Percentiles rank a stretch among this genome's conserved stretches.
Evolutionary conservation across 2,797 vertebrate species (phyloP).

Genomic region (Sebastes vulpes): DNA sequence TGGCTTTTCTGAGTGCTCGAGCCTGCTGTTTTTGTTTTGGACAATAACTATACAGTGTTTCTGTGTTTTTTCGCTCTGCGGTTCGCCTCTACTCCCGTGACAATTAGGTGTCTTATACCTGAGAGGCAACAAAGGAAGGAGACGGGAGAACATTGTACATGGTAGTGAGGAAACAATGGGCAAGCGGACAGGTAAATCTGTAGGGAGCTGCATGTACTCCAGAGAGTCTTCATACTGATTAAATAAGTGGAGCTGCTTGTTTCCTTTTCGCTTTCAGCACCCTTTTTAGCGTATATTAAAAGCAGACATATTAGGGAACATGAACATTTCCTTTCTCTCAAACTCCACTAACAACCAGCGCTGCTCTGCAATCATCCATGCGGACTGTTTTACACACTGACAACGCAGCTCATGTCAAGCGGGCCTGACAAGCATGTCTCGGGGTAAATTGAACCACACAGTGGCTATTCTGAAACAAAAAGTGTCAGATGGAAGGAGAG

Average conservation of each 20-base stretch:
- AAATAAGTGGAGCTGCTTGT: conserved; percentile 40
- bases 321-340: conserved; percentile 41
- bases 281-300: conserved; percentile 29
- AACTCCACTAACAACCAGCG: conserved; percentile 52
- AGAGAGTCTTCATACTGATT: conserved; percentile 32
- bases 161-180: not conserved
- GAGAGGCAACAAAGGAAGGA: conserved; percentile 32
- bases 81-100: conserved; percentile 41
- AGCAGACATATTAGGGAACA: conserved; percentile 23
- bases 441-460: conserved; percentile 74
- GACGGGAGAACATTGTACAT: not conserved
- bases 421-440: conserved; percentile 66
- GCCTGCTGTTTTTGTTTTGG: conserved; percentile 56
- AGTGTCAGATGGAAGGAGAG: conserved; percentile 75
- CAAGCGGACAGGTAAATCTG: conserved; percentile 6
- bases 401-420: conserved; percentile 65
- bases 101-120: conserved; percentile 60
- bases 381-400: conserved; percentile 72
- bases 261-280: conserved; percentile 23
- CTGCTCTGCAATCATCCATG: conserved; percentile 71
- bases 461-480: conserved; percentile 77
- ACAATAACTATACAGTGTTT: conserved; percentile 44
- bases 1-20: conserved; percentile 25
- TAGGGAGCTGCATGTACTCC: conserved; percentile 13
- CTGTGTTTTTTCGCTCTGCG: conserved; percentile 23